These are phyloP conservation scores for Myotis vivesi DNA, from an alignment of 2,797 vertebrate species.

Conservation along the genomic window DNA sequence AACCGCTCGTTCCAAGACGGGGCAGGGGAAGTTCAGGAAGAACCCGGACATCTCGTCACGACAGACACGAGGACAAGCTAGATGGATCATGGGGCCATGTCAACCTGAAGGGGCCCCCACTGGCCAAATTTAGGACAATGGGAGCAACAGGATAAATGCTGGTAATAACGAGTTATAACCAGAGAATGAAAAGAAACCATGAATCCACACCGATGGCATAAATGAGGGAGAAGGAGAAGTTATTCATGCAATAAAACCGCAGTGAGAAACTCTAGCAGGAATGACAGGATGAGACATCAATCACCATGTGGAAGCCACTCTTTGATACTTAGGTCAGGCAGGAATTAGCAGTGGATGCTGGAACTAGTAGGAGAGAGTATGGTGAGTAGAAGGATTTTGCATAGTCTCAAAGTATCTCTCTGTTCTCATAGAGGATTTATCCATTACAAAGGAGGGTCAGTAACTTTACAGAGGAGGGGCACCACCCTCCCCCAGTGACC, in stretches of 20 bases:
- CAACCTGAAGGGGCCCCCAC: background rate
- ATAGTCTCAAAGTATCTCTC: background rate
- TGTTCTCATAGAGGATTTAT: background rate
- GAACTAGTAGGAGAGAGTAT: background rate
- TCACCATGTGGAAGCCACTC: background rate
- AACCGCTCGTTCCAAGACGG: background rate
- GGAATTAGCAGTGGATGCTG: background rate
- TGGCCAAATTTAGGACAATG: background rate
- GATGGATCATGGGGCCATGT: background rate
- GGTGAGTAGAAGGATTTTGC: background rate
- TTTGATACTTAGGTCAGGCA: background rate
- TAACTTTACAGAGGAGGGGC: background rate
- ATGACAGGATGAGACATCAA: background rate
- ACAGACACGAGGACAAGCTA: background rate
- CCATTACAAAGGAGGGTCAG: background rate
- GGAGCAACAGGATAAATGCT: background rate
- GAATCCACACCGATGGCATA: too few relatives aligned
- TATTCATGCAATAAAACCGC: background rate
- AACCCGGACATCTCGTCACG: background rate
- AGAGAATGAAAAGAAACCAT: background rate
- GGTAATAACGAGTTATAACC: background rate
- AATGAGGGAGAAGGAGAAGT: too few relatives aligned
- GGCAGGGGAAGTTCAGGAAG: background rate
- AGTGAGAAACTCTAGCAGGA: background rate
- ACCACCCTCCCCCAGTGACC: background rate